phyloP scores from a whole-genome alignment of 2,888 invertebrate genomes.

The Troilus luridus region DNA sequence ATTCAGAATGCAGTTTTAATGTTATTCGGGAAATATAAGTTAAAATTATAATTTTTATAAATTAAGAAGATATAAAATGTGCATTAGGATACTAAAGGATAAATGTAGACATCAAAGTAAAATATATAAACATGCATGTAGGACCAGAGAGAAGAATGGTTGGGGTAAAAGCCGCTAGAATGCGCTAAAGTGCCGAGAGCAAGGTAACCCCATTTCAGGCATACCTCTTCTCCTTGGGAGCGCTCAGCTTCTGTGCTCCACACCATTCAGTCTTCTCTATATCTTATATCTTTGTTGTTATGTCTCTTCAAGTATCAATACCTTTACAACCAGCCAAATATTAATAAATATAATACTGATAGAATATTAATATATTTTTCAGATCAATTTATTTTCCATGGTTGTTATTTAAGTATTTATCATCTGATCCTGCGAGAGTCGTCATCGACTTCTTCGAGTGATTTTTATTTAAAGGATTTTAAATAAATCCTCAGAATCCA shows the following conservation, averaged over 20 bases:
- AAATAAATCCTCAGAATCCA: too few relatives aligned
- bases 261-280: not conserved
- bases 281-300: not conserved
- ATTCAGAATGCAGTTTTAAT: not conserved
- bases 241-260: not conserved
- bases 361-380: not conserved
- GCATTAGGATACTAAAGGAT: not conserved
- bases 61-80: not conserved
- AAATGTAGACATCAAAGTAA: not conserved
- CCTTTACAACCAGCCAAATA: not conserved
- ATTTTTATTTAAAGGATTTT: too few relatives aligned
- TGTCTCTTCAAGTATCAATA: not conserved
- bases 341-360: not conserved
- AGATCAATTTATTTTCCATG: not conserved
- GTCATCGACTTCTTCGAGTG: too few relatives aligned
- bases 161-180: not conserved
- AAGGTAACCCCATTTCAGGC: conserved; percentile 43
- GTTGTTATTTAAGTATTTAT: too few relatives aligned
- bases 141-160: not conserved
- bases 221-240: not conserved
- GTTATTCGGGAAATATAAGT: not conserved
- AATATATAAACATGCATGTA: not conserved
- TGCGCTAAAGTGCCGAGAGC: conserved; percentile 2
- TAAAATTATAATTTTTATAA: not conserved
- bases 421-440: too few relatives aligned